phyloP scores from a whole-genome alignment of 1,140 invertebrate species.

The Lasioglossum albipes region DNA sequence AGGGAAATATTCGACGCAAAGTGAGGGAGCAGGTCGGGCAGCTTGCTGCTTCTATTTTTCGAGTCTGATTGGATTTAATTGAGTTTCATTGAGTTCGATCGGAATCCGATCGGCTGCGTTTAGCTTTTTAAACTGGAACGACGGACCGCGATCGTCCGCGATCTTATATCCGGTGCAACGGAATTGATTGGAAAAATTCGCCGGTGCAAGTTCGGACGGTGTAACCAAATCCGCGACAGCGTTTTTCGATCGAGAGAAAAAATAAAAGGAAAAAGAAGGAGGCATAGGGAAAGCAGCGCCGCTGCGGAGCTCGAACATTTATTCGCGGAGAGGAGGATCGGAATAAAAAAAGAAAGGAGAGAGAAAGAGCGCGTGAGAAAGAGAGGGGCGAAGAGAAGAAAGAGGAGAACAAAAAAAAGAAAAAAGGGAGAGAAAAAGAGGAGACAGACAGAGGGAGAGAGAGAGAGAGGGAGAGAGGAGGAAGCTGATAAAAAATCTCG shows the following conservation, averaged over 20 bases:
- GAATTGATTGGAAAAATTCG: neutral
- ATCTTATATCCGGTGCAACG: slow-evolving; percentile 3
- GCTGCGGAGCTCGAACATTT: neutral
- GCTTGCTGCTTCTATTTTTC: slow-evolving; percentile 5
- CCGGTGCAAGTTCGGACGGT: neutral
- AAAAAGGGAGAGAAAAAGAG: too few relatives aligned
- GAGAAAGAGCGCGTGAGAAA: too few relatives aligned
- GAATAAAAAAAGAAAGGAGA: too few relatives aligned
- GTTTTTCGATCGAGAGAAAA: neutral
- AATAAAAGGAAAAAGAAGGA: too few relatives aligned
- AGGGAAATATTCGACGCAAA: neutral
- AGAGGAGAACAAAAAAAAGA: too few relatives aligned
- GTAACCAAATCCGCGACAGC: neutral
- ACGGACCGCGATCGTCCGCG: neutral
- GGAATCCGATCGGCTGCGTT: slow-evolving; percentile 33
- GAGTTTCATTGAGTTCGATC: slow-evolving; percentile 46
- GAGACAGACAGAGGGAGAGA: too few relatives aligned
- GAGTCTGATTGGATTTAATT: slow-evolving; percentile 47
- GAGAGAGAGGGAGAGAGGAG: too few relatives aligned
- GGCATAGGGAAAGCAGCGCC: neutral
- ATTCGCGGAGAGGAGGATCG: neutral
- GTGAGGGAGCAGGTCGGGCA: neutral
- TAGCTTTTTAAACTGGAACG: slow-evolving; percentile 5
- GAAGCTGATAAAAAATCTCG: slow-evolving; percentile 32
- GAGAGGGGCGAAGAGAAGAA: neutral